Evolutionary conservation across 2,888 invertebrate genomes (phyloP).

Genomic region (Melanostoma scalare): DNA sequence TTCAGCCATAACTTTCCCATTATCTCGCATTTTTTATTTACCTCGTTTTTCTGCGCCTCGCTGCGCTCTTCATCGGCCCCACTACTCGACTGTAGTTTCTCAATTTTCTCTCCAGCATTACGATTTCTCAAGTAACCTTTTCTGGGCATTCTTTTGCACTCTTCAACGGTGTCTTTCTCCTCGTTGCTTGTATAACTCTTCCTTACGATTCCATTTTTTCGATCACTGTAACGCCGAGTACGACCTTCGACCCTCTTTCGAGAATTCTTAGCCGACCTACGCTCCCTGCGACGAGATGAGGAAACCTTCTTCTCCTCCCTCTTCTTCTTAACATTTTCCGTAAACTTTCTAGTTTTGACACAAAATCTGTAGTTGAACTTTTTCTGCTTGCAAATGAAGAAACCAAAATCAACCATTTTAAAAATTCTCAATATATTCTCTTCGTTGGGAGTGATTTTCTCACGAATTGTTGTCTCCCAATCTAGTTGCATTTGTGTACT

Average conservation of each 20-base stretch:
- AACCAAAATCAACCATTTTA: slow-evolving; percentile 91
- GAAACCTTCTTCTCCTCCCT: slow-evolving; percentile 80
- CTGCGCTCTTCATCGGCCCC: slow-evolving; percentile 81
- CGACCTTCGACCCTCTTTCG: slow-evolving; percentile 80
- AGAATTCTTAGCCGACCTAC: slow-evolving; percentile 79
- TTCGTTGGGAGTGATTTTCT: slow-evolving; percentile 83
- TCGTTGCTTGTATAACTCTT: slow-evolving; percentile 82
- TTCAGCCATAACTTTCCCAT: slow-evolving; percentile 95
- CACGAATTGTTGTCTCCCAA: slow-evolving; percentile 84
- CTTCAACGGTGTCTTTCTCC: slow-evolving; percentile 81
- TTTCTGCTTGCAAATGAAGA: slow-evolving; percentile 82
- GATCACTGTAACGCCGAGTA: slow-evolving; percentile 80
- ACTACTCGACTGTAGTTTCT: slow-evolving; percentile 80
- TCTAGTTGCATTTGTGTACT: slow-evolving; percentile 87
- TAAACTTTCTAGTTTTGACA: slow-evolving; percentile 79
- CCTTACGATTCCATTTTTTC: slow-evolving; percentile 80
- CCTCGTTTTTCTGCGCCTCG: slow-evolving; percentile 76
- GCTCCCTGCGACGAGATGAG: slow-evolving; percentile 78
- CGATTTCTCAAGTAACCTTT: slow-evolving; percentile 81
- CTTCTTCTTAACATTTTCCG: slow-evolving; percentile 80
- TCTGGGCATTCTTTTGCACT: slow-evolving; percentile 80
- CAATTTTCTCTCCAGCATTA: slow-evolving; percentile 78
- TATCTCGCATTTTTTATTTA: slow-evolving; percentile 82
- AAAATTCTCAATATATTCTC: slow-evolving; percentile 89
- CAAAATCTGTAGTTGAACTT: slow-evolving; percentile 82